Evolutionary conservation across 2,797 vertebrate species (phyloP), one percentile per base, ranked within the genome.

Genomic region (Schizopygopsis malacanthus): DNA sequence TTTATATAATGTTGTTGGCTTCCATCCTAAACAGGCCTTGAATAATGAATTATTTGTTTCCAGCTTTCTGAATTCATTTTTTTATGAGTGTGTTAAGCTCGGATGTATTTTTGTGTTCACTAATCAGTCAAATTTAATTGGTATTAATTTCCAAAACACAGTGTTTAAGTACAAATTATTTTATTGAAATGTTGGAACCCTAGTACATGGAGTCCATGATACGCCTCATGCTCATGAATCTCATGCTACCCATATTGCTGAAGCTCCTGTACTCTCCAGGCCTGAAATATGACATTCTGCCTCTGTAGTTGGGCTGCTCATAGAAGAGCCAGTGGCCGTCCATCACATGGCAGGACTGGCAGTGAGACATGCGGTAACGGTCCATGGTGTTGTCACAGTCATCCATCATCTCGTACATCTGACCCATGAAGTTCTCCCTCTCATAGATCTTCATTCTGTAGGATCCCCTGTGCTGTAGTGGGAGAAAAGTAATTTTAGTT

Each of bases 141-240:
- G 47, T 37, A 54, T 54, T 76, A 6, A 76, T 20, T 67, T 52
- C 54, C 6, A 72, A 11, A 22, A 25, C 70, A 63, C 41, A 65
- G 8, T n/a, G 18, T 50, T 83, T 37, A 39, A 4, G 67, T 33
- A 77, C 9, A 67, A 67, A 67, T 84, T 9, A 13, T 84, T 77
- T 84, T 84, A 84, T 84, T 84, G 2, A 67, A 50, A 76, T 12
- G 18, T 9, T 39, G 4, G 59, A 33, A 33, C 59, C 28, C 45
- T 85, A 88, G 20, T 89, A 84, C 87, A 15, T 18, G 16, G 72
- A 75, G 0, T 75, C 72, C 72, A 79, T 63, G 54, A 92, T 87
- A 71, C 89, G 92, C 84, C 90, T 87, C 86, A 92, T 85, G 89
- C 92, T 92, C 77, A 90, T 87, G 28, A 82, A 91, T 88, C 93